Percentiles rank a stretch among this genome's conserved stretches.
Conservation (phyloP, 2,797 vertebrate genomes). For the Chloroceryle inda region DNA sequence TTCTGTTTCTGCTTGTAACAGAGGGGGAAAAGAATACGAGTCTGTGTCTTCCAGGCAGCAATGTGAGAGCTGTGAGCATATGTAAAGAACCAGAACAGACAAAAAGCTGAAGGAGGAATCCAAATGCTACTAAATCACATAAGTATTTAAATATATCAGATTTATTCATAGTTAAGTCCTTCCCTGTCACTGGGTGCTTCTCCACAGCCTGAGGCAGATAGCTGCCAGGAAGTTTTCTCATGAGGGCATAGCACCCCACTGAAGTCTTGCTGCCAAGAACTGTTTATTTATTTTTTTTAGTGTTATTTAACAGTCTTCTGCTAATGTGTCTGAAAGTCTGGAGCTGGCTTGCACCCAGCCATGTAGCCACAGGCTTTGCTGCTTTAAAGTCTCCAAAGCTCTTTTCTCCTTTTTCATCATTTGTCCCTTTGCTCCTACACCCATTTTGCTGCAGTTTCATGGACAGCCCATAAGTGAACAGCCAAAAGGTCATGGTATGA, state of each 20-base stretch:
- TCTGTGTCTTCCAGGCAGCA: background rate
- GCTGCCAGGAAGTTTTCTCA: background rate
- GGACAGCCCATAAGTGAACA: background rate
- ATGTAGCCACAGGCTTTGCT: background rate
- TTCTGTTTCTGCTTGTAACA: background rate
- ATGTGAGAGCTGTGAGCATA: background rate
- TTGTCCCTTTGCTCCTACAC: background rate
- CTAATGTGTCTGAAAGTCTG: background rate
- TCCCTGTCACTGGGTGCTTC: accelerated
- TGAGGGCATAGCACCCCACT: background rate
- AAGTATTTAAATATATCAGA: background rate
- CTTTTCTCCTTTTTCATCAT: background rate
- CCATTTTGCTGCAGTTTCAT: background rate
- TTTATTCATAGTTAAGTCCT: background rate
- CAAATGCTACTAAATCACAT: background rate
- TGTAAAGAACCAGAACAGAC: background rate
- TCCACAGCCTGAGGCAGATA: background rate
- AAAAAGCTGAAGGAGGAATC: background rate
- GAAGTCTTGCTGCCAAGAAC: background rate
- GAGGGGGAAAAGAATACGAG: accelerated
- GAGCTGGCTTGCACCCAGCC: background rate
- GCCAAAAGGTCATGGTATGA: background rate
- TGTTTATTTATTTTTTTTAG: background rate
- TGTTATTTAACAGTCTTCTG: background rate
- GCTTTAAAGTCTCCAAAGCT: background rate